These are phyloP conservation scores for Neodon shergylaensis DNA, from an alignment of 2,113 vertebrate genomes.

Conservation along the genomic window DNA sequence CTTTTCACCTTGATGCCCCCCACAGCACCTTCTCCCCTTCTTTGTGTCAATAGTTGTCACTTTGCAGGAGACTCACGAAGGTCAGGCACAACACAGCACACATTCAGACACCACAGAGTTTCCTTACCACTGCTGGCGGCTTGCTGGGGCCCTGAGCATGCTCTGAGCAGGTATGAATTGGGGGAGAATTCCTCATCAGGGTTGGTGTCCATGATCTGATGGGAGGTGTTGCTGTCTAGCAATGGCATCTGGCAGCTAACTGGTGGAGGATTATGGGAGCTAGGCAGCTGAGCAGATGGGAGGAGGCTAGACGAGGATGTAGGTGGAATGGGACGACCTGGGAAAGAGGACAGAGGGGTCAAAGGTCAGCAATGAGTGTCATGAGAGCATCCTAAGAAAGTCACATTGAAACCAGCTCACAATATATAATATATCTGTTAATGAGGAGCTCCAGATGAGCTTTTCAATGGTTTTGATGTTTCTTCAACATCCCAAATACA, in stretches of 20 bases:
- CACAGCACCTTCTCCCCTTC: conserved; percentile 59
- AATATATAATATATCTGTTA: background rate
- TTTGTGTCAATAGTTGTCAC: background rate
- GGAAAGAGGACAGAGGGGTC: conserved; percentile 91
- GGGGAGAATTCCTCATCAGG: conserved; percentile 95
- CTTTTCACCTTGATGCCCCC: conserved; percentile 2
- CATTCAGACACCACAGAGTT: conserved; percentile 81
- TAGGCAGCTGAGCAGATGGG: conserved; percentile 95
- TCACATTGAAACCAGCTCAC: conserved; percentile 54
- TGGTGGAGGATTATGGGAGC: conserved; percentile 94
- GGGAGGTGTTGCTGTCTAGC: conserved; percentile 98
- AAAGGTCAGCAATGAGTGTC: conserved; percentile 87
- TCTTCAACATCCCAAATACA: conserved; percentile 17
- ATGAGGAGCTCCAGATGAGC: conserved; percentile 38
- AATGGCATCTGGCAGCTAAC: conserved; percentile 99
- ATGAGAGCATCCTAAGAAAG: conserved; percentile 79
- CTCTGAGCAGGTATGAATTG: conserved; percentile 96
- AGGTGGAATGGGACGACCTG: conserved; percentile 99
- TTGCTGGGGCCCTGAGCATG: conserved; percentile 91
- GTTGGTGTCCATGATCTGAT: conserved; percentile 98
- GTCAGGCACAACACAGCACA: conserved; percentile 70
- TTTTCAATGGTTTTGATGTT: conserved; percentile 13
- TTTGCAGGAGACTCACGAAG: conserved; percentile 68
- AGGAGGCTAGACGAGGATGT: conserved; percentile 97
- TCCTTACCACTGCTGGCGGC: conserved; percentile 94